These are phyloP conservation scores for Drosophila villosipedis DNA, from an alignment of 2,888 invertebrate genomes.

Conservation along the genomic window DNA sequence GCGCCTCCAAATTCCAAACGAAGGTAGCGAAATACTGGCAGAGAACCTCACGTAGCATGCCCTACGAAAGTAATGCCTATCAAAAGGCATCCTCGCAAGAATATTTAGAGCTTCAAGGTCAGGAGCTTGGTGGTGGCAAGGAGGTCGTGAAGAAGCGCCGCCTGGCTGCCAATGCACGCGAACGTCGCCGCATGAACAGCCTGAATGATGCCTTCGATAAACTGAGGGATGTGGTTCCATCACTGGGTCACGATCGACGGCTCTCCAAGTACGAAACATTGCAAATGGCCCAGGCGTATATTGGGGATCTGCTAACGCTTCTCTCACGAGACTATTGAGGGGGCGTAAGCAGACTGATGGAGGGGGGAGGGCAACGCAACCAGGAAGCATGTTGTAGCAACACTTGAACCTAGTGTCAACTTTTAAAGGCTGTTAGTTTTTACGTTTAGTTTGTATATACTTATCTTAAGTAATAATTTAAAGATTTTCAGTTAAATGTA, in stretches of 20 bases:
- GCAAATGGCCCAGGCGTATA: constrained; percentile 92
- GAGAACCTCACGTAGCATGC: constrained; percentile 47
- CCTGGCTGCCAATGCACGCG: constrained; percentile 90
- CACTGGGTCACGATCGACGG: constrained; percentile 89
- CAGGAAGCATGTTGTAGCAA: constrained; percentile 46
- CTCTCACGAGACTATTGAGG: constrained; percentile 84
- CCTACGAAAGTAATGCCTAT: constrained; percentile 39
- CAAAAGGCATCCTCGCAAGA: constrained; percentile 6
- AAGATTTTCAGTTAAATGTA: constrained; percentile 2
- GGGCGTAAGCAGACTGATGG: background rate
- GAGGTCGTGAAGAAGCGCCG: constrained; percentile 86
- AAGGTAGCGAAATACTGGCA: constrained; percentile 53
- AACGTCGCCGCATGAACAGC: constrained; percentile 90
- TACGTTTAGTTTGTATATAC: constrained; percentile 14
- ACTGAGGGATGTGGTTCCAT: constrained; percentile 90
- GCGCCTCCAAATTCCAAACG: constrained; percentile 27
- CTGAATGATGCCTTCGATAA: constrained; percentile 91
- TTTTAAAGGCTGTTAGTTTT: constrained; percentile 73
- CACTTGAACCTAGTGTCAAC: constrained; percentile 67
- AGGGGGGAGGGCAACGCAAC: background rate
- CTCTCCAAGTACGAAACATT: constrained; percentile 92
- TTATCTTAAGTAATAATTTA: constrained; percentile 12
- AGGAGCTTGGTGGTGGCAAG: constrained; percentile 20
- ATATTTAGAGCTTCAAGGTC: background rate
- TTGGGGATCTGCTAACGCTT: constrained; percentile 89